These are phyloP conservation scores for Ectemnius lituratus DNA, from an alignment of 2,888 invertebrate species.

Conservation along the genomic window DNA sequence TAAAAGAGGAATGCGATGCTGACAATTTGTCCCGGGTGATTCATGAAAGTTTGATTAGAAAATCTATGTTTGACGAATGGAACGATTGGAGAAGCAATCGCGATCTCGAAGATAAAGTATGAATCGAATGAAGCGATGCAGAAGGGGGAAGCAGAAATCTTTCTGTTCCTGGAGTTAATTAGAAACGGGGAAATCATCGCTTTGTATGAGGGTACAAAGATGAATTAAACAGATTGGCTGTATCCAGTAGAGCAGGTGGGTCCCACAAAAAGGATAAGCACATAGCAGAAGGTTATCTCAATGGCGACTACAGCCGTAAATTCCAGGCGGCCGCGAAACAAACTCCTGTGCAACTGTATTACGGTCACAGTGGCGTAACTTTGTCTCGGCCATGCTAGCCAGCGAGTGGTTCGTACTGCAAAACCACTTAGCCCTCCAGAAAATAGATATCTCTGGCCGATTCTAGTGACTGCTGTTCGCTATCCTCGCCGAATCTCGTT, in stretches of 20 bases:
- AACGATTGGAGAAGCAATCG: too few species aligned
- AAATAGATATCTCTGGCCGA: slow-evolving; percentile 25
- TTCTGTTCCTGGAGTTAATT: too few species aligned
- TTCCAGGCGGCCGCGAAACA: slow-evolving; percentile 27
- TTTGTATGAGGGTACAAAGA: slow-evolving; percentile 5
- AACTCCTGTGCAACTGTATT: slow-evolving; percentile 55
- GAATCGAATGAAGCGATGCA: neutral
- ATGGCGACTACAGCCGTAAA: slow-evolving; percentile 55
- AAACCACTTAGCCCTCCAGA: slow-evolving; percentile 22
- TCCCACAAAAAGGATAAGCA: slow-evolving; percentile 49
- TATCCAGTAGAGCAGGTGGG: slow-evolving; percentile 31
- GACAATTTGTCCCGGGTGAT: too few species aligned
- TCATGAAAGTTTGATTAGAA: too few species aligned
- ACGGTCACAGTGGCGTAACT: slow-evolving; percentile 35
- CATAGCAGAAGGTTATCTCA: slow-evolving; percentile 58
- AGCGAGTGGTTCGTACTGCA: neutral
- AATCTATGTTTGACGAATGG: too few species aligned
- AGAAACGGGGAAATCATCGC: too few species aligned
- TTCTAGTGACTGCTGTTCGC: neutral
- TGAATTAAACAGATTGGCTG: slow-evolving; percentile 43
- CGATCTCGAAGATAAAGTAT: too few species aligned
- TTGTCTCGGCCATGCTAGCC: slow-evolving; percentile 16
- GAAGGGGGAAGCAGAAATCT: too few species aligned
- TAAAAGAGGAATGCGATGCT: too few species aligned
- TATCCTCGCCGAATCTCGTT: slow-evolving; percentile 8